phyloP scores from a whole-genome alignment of 1,140 invertebrate genomes.

The Frieseomelitta varia region DNA sequence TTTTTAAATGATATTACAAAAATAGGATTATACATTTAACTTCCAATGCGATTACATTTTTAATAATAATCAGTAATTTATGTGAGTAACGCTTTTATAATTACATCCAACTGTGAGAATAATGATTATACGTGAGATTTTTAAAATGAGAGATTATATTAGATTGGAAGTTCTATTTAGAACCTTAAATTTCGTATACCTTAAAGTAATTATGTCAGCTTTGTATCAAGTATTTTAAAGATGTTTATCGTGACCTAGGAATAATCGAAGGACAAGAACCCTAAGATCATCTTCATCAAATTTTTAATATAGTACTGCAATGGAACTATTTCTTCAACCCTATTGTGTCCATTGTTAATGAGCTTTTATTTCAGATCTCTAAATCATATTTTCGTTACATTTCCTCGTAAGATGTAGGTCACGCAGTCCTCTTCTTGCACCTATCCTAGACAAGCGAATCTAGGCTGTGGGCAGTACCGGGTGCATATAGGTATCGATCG shows the following conservation, averaged over 20 bases:
- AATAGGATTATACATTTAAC: not conserved
- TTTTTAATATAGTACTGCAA: not conserved
- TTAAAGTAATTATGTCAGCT: not conserved
- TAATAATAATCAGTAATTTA: not conserved
- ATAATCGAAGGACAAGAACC: not conserved
- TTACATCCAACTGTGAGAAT: no score
- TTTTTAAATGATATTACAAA: not conserved
- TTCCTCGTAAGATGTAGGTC: conserved; percentile 54
- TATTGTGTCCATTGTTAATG: not conserved
- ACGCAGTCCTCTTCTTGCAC: conserved; percentile 55
- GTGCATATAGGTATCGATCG: conserved; percentile 72
- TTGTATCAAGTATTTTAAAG: not conserved
- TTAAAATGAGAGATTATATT: no score
- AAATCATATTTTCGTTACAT: conserved; percentile 31
- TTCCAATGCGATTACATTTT: not conserved
- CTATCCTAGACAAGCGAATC: conserved; percentile 71
- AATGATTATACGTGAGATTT: no score
- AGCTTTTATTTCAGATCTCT: not conserved
- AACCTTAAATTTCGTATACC: conserved; percentile 10
- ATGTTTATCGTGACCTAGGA: not conserved
- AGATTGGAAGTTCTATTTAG: not conserved
- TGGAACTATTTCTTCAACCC: not conserved
- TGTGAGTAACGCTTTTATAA: not conserved
- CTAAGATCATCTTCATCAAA: no score
- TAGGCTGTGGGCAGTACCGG: conserved; percentile 66